A percentile compares a stretch with the other conserved stretches of the same genome.
Conservation (phyloP, 2,888 invertebrate species). For the Amphipoea oculea region DNA sequence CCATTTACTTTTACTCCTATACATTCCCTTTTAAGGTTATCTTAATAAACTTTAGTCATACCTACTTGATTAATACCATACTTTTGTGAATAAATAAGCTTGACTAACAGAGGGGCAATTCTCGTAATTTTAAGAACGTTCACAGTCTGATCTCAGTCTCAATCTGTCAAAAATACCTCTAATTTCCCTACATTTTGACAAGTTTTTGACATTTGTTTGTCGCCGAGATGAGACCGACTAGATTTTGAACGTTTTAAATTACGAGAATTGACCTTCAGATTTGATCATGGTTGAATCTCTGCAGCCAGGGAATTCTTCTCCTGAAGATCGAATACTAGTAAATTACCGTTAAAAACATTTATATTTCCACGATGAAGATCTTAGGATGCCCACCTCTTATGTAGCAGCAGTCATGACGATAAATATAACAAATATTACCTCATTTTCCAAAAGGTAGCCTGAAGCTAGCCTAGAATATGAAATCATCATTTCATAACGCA, state of each 20-base stretch:
- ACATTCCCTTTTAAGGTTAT: conserved; percentile 7
- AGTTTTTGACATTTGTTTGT: no score
- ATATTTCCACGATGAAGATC: not conserved
- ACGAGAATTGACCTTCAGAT: no score
- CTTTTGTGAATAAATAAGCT: conserved; percentile 3
- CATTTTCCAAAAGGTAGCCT: conserved; percentile 4
- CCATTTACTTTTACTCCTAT: not conserved
- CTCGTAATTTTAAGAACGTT: no score
- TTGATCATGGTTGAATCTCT: not conserved
- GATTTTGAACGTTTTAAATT: no score
- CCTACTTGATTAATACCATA: not conserved
- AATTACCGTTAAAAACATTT: not conserved
- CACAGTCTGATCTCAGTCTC: no score
- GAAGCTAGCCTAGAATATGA: conserved; percentile 30
- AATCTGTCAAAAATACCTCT: no score
- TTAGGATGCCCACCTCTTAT: no score
- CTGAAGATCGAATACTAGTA: not conserved
- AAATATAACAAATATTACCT: not conserved
- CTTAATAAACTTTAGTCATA: not conserved
- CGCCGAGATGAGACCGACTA: no score
- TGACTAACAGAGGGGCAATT: no score
- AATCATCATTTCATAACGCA: conserved; percentile 52
- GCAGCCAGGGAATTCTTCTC: not conserved
- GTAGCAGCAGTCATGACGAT: not conserved
- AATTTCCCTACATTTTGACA: no score